Percentiles rank a stretch among this genome's conserved stretches.
These are phyloP conservation scores for Myopa testacea DNA, from an alignment of 2,888 invertebrate species.

Conservation along the genomic window DNA sequence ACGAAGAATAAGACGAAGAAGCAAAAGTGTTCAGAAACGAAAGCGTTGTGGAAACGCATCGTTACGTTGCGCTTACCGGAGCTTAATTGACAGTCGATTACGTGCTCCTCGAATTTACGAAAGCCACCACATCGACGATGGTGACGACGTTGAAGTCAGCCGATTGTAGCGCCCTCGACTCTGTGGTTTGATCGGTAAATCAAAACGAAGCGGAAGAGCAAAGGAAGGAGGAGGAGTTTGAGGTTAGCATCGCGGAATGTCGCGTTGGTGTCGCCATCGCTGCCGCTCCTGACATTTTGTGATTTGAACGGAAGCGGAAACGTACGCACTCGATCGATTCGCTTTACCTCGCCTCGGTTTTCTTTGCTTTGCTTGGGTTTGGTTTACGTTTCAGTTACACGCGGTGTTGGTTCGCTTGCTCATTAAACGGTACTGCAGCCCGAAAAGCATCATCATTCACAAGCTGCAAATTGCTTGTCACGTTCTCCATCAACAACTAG, in stretches of 20 bases:
- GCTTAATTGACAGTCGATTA: slow-evolving; percentile 57
- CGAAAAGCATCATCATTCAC: background rate
- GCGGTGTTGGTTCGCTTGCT: background rate
- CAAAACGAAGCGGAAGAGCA: no score
- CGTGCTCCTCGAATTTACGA: slow-evolving; percentile 42
- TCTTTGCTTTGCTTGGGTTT: background rate
- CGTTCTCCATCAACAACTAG: slow-evolving; percentile 6
- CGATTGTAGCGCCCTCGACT: no score
- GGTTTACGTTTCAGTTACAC: background rate
- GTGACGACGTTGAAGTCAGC: background rate
- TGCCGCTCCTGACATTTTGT: background rate
- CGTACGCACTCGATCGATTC: slow-evolving; percentile 36
- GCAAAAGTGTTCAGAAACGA: background rate
- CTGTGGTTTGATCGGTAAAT: background rate
- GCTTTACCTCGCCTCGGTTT: background rate
- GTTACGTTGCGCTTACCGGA: slow-evolving; percentile 17
- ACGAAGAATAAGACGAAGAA: background rate
- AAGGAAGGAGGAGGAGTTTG: no score
- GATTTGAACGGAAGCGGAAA: slow-evolving; percentile 39
- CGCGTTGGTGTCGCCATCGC: background rate
- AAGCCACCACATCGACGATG: background rate
- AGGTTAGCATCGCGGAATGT: no score
- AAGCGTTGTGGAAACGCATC: background rate
- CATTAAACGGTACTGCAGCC: background rate
- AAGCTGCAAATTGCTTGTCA: slow-evolving; percentile 16